phyloP scores from a whole-genome alignment of 2,797 vertebrate species.

The Glyptemys insculpta region DNA sequence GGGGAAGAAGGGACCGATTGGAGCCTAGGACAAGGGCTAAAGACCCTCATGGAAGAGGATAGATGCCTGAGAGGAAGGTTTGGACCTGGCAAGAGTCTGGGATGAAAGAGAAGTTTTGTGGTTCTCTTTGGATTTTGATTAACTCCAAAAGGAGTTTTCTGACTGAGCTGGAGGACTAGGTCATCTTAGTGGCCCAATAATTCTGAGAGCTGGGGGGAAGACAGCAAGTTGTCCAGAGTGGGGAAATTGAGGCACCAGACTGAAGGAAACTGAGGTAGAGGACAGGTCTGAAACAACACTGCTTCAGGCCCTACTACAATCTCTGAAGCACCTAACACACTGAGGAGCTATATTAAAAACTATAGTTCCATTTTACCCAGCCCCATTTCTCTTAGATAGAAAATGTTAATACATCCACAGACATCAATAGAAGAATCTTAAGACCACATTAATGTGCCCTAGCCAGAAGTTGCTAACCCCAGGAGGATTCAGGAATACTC shows the following conservation, averaged over 20 bases:
- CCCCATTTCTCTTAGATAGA: neutral
- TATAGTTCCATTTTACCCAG: neutral
- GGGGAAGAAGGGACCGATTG: neutral
- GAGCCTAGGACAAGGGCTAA: neutral
- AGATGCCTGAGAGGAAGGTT: neutral
- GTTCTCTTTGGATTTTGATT: neutral
- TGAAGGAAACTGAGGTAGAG: neutral
- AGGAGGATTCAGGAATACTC: conserved; percentile 62
- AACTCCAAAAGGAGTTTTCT: neutral
- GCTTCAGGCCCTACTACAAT: neutral
- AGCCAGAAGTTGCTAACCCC: conserved; percentile 50
- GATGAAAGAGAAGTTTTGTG: fast-evolving
- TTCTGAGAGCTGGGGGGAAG: neutral
- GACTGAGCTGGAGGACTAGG: neutral
- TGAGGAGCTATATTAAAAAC: neutral
- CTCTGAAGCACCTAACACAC: neutral
- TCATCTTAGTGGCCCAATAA: neutral
- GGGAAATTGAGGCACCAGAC: neutral
- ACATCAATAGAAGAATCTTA: neutral
- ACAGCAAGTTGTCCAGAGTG: neutral
- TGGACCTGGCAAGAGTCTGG: neutral
- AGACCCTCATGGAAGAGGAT: neutral
- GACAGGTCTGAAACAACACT: neutral
- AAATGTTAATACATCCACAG: neutral
- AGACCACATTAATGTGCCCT: conserved; percentile 33